Evolutionary conservation across 2,888 invertebrate species (phyloP).

Genomic region (Sarcophaga rosellei): DNA sequence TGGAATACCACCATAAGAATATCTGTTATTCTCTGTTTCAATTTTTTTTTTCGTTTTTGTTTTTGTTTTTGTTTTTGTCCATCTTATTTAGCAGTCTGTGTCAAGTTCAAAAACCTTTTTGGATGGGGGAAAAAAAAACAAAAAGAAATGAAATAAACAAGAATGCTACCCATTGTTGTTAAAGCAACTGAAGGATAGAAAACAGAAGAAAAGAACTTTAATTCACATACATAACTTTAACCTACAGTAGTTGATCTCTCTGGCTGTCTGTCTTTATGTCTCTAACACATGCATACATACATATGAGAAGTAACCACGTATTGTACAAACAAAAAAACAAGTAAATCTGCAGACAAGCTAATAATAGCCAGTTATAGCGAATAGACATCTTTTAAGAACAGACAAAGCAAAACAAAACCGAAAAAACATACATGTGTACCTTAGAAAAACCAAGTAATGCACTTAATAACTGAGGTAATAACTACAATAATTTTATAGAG

Average conservation of each 20-base stretch:
- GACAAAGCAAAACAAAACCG: conserved; percentile 56
- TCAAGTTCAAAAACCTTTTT: conserved; percentile 69
- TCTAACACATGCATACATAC: conserved; percentile 27
- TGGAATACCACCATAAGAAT: neutral
- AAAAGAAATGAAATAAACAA: neutral
- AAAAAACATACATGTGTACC: conserved; percentile 17
- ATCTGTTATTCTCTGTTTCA: neutral
- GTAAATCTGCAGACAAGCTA: conserved; percentile 26
- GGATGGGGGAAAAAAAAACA: neutral
- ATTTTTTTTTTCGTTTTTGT: neutral
- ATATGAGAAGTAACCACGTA: neutral
- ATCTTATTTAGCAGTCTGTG: conserved; percentile 48
- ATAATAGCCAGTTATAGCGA: neutral
- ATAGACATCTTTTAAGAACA: conserved; percentile 24
- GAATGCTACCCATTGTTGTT: conserved; percentile 7
- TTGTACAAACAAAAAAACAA: neutral
- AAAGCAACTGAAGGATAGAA: conserved; percentile 3
- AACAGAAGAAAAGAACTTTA: conserved; percentile 5
- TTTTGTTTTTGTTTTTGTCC: conserved; percentile 9
- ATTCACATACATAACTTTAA: too few relatives aligned
- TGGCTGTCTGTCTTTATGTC: neutral
- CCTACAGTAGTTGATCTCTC: too few relatives aligned
- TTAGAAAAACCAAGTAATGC: conserved; percentile 4
- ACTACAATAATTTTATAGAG: neutral
- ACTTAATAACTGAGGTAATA: conserved; percentile 11